Evolutionary conservation across 2,113 vertebrate species (phyloP).

Genomic region (Syngnathus floridae): DNA sequence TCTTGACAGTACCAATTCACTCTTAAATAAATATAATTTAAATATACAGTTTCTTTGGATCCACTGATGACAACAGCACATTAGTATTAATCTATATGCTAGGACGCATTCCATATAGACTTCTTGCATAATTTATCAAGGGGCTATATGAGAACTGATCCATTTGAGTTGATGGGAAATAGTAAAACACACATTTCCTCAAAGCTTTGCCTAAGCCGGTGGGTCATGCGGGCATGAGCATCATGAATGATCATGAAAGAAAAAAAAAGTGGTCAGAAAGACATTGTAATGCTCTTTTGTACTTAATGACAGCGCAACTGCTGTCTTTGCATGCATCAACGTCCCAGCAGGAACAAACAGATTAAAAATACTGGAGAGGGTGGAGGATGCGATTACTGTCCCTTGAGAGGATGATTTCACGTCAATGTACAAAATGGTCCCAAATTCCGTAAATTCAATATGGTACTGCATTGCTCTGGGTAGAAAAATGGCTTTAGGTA

Average conservation of each 20-base stretch:
- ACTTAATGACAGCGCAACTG: slow-evolving; percentile 25
- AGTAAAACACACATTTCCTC: slow-evolving; percentile 55
- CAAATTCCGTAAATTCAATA: slow-evolving; percentile 5
- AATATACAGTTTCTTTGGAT: background rate
- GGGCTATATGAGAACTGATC: slow-evolving; percentile 31
- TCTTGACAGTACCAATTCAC: too few relatives aligned
- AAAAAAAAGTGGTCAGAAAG: background rate
- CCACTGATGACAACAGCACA: slow-evolving; percentile 7
- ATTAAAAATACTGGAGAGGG: slow-evolving; percentile 22
- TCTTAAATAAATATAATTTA: background rate
- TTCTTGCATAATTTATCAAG: slow-evolving; percentile 39
- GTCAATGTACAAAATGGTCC: background rate
- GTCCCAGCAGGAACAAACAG: slow-evolving; percentile 4
- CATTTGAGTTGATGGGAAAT: slow-evolving; percentile 46
- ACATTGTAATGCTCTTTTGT: slow-evolving; percentile 27
- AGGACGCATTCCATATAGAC: slow-evolving; percentile 29
- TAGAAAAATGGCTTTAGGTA: slow-evolving; percentile 16
- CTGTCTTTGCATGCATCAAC: slow-evolving; percentile 9
- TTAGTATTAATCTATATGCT: slow-evolving; percentile 23
- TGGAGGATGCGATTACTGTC: slow-evolving; percentile 10
- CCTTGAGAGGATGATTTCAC: slow-evolving; percentile 18
- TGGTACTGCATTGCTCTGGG: background rate
- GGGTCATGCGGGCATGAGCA: slow-evolving; percentile 36
- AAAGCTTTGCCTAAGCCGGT: slow-evolving; percentile 54
- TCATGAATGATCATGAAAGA: slow-evolving; percentile 25